Conservation (phyloP, 2,888 invertebrate species). For the Lasioglossum villosulum region DNA sequence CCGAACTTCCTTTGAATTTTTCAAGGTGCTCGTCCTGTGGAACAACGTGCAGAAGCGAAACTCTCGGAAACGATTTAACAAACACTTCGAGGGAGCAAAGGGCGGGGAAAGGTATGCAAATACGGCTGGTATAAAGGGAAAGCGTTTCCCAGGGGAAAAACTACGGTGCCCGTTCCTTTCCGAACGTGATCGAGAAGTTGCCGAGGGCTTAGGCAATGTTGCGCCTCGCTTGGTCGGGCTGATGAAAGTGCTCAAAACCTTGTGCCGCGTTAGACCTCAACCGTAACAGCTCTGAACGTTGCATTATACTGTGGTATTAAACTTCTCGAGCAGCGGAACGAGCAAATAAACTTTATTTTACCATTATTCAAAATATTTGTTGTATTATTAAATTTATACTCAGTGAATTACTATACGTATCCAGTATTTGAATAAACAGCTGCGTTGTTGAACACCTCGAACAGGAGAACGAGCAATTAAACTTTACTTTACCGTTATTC, state of each 20-base stretch:
- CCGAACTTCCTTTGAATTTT: background rate
- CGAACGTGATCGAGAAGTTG: slow-evolving; percentile 14
- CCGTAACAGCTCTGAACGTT: background rate
- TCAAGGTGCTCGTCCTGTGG: background rate
- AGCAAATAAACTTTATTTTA: no score
- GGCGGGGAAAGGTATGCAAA: background rate
- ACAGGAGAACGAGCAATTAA: no score
- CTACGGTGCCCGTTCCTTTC: background rate
- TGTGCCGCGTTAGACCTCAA: background rate
- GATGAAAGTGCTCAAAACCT: background rate
- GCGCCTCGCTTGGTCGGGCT: background rate
- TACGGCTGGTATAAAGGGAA: background rate
- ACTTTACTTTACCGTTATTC: no score
- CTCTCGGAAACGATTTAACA: slow-evolving; percentile 14
- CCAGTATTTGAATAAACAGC: no score
- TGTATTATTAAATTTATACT: no score
- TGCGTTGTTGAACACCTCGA: no score
- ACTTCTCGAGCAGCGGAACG: no score
- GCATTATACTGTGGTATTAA: background rate
- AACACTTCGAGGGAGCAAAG: background rate
- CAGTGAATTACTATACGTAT: no score
- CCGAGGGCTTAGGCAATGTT: slow-evolving; percentile 6
- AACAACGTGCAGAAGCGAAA: background rate
- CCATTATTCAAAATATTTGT: no score
- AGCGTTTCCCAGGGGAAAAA: background rate